Base-by-base conservation (phyloP, 2,888 invertebrate genomes). In the Mactromeris polynyma region DNA sequence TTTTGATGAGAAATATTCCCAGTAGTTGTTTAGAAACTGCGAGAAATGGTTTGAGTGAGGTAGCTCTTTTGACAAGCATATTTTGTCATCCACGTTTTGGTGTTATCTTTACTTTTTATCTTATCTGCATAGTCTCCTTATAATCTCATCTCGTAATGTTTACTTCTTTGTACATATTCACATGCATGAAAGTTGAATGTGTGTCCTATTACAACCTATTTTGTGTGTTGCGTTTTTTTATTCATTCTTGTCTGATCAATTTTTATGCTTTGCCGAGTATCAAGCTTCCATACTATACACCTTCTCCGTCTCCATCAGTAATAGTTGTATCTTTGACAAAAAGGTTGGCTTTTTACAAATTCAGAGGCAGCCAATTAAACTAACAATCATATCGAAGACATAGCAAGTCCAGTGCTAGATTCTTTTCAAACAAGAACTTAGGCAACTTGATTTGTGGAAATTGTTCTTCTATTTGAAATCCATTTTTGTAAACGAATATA, bases 131-230 rank as follows among this genome's bases (percentile, higher is more conserved):
- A 73, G 73, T 73, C 11, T 33, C 26, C 33, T 33, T 36, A 73
- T 73, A 73, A 33, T 36, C 73, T 36, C 73, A 73, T 73, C 19
- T 33, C 19, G 73, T 73, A 36, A 36, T 33, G n/a, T 36, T 33
- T 33, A 36, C 36, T 33, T 36, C 1, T 36, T 73, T 73, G 73
- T 73, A 73, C 73, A 73, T 73, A 73, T 36, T 33, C 26, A 26
- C 19, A 73, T 73, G 73, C 36, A 33, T 73, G 73, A 33, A 33
- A 73, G 73, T 73, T 73, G 73, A 73, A 73, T 73, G 73, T 19
- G 33, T 19, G 73, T 73, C 36, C 17, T 19, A 33, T 73, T 17
- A 73, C 73, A 4, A 17, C 69, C 19, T 73, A 33, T 73, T 33
- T 73, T 6, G 73, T 73, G 73, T 73, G 73, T 73, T 73, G 36